These are phyloP conservation scores for Conomelus anceps DNA, from an alignment of 2,888 invertebrate genomes.

Conservation along the genomic window DNA sequence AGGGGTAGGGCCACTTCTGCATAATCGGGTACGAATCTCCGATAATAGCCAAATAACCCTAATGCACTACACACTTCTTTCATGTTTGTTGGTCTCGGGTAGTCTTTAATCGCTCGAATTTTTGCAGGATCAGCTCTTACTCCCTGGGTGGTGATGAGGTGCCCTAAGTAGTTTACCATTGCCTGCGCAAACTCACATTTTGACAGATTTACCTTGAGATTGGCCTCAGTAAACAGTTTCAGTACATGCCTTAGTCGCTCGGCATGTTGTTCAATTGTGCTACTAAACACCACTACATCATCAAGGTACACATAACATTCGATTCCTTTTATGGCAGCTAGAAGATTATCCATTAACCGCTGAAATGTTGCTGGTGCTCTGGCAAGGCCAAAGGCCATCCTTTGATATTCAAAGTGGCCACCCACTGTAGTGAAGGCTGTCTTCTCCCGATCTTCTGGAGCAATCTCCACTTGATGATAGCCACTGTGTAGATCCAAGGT, in stretches of 20 bases:
- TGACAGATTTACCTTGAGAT: slow-evolving; percentile 21
- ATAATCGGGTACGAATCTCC: slow-evolving; percentile 4
- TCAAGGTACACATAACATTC: slow-evolving; percentile 22
- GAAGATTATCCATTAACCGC: slow-evolving; percentile 21
- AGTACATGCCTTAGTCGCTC: slow-evolving; percentile 15
- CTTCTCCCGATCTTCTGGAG: slow-evolving; percentile 13
- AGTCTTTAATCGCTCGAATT: slow-evolving; percentile 20
- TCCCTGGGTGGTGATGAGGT: slow-evolving; percentile 17
- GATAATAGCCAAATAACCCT: slow-evolving; percentile 24
- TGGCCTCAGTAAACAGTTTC: slow-evolving; percentile 14
- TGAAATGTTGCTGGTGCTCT: slow-evolving; percentile 35
- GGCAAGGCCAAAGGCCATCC: slow-evolving; percentile 37
- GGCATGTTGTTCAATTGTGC: slow-evolving; percentile 24
- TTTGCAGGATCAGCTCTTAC: slow-evolving; percentile 23
- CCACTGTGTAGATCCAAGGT: slow-evolving; percentile 26
- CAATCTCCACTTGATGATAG: slow-evolving; percentile 35
- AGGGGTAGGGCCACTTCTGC: slow-evolving; percentile 18
- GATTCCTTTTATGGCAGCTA: background rate
- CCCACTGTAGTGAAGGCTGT: slow-evolving; percentile 11
- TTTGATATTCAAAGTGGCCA: slow-evolving; percentile 32
- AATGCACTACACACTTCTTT: slow-evolving; percentile 17
- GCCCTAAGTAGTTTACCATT: slow-evolving; percentile 24
- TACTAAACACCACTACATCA: slow-evolving; percentile 23
- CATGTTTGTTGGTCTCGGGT: slow-evolving; percentile 17
- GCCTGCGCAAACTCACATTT: slow-evolving; percentile 20